A percentile compares a stretch with the other conserved stretches of the same genome.
These are phyloP conservation scores for Drosophila chauvacae DNA, from an alignment of 1,140 invertebrate genomes.

Conservation along the genomic window DNA sequence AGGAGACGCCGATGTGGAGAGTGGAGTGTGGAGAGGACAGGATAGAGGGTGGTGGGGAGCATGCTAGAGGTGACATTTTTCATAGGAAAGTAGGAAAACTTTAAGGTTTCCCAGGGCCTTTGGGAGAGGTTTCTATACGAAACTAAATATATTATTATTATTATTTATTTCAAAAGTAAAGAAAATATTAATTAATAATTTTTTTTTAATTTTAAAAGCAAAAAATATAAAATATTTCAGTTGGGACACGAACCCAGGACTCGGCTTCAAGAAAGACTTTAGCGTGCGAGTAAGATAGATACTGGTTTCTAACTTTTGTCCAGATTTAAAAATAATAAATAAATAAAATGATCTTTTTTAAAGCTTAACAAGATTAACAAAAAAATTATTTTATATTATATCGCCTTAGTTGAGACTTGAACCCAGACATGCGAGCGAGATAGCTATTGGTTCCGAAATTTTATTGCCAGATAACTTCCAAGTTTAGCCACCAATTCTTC, in stretches of 20 bases:
- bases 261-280: no score
- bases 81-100: neutral
- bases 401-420: neutral
- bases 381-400: no score
- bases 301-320: neutral
- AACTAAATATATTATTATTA: neutral
- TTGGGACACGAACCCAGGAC: neutral
- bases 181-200: neutral
- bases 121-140: no score
- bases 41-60: neutral
- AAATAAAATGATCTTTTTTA: neutral
- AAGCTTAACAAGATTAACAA: no score
- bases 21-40: neutral
- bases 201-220: neutral
- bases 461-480: neutral
- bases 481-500: no score
- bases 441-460: neutral
- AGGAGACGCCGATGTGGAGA: slow-evolving; percentile 33
- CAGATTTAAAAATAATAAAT: no score
- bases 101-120: neutral
- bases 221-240: neutral
- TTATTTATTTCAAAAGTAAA: no score
- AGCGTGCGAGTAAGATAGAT: neutral
- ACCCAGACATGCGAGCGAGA: neutral
- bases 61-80: slow-evolving; percentile 19